Evolutionary conservation across 2,113 vertebrate genomes (phyloP).

Genomic region (Xiphophorus maculatus): DNA sequence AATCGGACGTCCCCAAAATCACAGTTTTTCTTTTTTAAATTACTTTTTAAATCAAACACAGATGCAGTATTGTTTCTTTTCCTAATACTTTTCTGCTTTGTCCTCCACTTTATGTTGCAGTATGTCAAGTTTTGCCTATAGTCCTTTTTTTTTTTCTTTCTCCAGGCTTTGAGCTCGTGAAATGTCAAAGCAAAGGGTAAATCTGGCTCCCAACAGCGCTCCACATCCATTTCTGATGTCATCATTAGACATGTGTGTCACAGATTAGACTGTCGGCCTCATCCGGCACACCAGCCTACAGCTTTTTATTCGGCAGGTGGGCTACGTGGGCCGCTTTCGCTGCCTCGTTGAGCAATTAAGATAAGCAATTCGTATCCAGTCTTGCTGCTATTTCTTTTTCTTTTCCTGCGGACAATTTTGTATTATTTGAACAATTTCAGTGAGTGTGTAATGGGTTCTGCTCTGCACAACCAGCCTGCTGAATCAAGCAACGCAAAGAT

Average conservation of each 20-base stretch:
- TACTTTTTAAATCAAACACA: background rate
- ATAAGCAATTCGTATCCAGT: background rate
- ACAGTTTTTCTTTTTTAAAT: too few species aligned
- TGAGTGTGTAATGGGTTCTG: too few species aligned
- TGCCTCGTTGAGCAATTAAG: background rate
- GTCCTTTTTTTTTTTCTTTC: background rate
- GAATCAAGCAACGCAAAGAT: too few species aligned
- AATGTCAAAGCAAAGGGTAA: background rate
- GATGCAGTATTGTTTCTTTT: background rate
- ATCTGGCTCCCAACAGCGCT: background rate
- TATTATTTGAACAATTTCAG: background rate
- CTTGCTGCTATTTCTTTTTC: background rate
- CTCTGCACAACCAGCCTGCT: too few species aligned
- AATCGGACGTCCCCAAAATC: background rate
- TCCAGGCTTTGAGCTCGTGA: background rate
- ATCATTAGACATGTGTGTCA: constrained; percentile 10
- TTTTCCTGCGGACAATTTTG: background rate
- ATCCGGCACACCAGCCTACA: background rate
- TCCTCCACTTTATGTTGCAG: background rate
- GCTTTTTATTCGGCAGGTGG: background rate
- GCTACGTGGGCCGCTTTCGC: constrained; percentile 5
- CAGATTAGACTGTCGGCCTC: background rate
- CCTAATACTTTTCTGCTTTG: background rate
- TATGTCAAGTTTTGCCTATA: too few species aligned
- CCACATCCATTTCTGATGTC: background rate